Percentiles rank a stretch among this genome's conserved stretches.
phyloP scores from a whole-genome alignment of 2,888 invertebrate species.

The Heliconius charithonia region DNA sequence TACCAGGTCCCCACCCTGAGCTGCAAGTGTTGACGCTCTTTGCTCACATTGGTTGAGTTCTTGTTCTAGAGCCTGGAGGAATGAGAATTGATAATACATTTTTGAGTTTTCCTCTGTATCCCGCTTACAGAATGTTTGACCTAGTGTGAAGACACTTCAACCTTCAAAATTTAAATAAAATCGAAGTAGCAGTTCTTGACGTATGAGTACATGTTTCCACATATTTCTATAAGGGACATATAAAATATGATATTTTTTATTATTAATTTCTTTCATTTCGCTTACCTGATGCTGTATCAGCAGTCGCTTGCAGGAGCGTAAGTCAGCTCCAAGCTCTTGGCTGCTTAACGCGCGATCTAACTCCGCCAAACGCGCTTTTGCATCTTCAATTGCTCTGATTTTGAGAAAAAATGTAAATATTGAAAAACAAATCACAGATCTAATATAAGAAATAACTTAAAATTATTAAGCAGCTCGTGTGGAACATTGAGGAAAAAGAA shows the following conservation, averaged over 20 bases:
- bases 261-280: not conserved
- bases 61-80: constrained; percentile 87
- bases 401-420: not conserved
- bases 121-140: not conserved
- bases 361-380: constrained; percentile 93
- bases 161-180: too few relatives aligned
- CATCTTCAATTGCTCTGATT: constrained; percentile 92
- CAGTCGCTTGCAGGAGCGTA: constrained; percentile 95
- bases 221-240: too few relatives aligned
- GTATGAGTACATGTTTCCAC: too few relatives aligned
- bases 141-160: not conserved
- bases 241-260: too few relatives aligned
- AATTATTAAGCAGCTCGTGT: too few relatives aligned
- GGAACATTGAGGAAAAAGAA: too few relatives aligned
- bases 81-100: not conserved
- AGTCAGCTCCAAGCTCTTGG: constrained; percentile 93
- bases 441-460: too few relatives aligned
- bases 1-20: constrained; percentile 94
- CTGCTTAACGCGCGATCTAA: constrained; percentile 91
- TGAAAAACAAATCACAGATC: not conserved
- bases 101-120: not conserved
- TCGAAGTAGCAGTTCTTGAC: too few relatives aligned
- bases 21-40: constrained; percentile 90
- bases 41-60: constrained; percentile 93
- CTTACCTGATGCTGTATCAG: constrained; percentile 93